phyloP scores from a whole-genome alignment of 2,888 invertebrate species.

The Cryptocephalus moraei region DNA sequence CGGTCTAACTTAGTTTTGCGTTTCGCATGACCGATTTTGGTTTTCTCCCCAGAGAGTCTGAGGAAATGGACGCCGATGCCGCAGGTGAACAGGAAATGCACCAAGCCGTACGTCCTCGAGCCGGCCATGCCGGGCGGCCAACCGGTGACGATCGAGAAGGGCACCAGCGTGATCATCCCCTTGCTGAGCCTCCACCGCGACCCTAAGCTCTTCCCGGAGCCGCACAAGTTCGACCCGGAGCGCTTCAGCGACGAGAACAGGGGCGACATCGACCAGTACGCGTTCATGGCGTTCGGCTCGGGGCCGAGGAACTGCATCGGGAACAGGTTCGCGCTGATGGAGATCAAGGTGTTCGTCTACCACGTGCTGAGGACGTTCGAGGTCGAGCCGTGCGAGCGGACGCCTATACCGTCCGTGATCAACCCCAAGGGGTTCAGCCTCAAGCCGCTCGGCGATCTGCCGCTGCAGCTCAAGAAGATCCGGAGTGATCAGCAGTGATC shows the following conservation, averaged over 20 bases:
- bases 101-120: slow-evolving; percentile 35
- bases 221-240: slow-evolving; percentile 39
- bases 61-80: neutral
- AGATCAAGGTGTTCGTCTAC: slow-evolving; percentile 23
- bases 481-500: no score
- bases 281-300: slow-evolving; percentile 42
- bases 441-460: no score
- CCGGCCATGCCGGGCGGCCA: slow-evolving; percentile 15
- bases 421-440: no score
- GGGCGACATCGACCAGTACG: slow-evolving; percentile 36
- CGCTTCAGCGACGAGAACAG: slow-evolving; percentile 22
- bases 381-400: slow-evolving; percentile 23
- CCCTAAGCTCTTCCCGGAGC: slow-evolving; percentile 34
- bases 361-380: slow-evolving; percentile 24
- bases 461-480: no score
- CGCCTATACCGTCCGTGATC: neutral
- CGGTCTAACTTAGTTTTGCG: no score
- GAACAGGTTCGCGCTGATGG: slow-evolving; percentile 32
- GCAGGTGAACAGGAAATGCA: slow-evolving; percentile 32
- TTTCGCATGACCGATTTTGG: no score
- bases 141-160: slow-evolving; percentile 19
- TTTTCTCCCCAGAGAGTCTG: neutral
- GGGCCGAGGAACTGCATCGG: slow-evolving; percentile 45
- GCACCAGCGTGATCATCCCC: slow-evolving; percentile 29
- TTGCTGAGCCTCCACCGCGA: slow-evolving; percentile 34